Conservation (phyloP, 2,888 invertebrate species). For the Diloba caeruleocephala region DNA sequence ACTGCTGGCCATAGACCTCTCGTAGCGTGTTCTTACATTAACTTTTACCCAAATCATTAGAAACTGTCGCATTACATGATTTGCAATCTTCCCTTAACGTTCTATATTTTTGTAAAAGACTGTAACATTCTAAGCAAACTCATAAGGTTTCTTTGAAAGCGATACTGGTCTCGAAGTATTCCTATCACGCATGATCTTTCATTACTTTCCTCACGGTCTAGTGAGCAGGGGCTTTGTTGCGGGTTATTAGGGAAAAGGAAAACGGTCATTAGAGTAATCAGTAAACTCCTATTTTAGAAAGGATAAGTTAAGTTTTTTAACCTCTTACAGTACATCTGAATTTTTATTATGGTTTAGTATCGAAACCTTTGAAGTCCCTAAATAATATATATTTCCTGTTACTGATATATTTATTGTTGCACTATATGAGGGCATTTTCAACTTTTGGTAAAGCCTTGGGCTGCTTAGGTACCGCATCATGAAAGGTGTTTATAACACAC, state of each 20-base stretch:
- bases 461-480: too few species aligned
- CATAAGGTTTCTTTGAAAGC: slow-evolving; percentile 33
- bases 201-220: slow-evolving; percentile 69
- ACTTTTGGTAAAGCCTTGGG: too few species aligned
- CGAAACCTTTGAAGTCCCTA: too few species aligned
- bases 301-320: slow-evolving; percentile 27
- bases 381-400: too few species aligned
- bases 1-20: too few species aligned
- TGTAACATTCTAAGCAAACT: slow-evolving; percentile 21
- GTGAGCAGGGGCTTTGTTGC: slow-evolving; percentile 61
- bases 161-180: slow-evolving; percentile 43
- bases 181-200: slow-evolving; percentile 71
- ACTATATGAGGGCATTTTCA: too few species aligned
- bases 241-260: slow-evolving; percentile 55
- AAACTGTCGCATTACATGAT: slow-evolving; percentile 25
- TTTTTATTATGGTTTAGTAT: too few species aligned
- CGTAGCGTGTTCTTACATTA: slow-evolving; percentile 22
- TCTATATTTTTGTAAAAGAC: slow-evolving; percentile 38
- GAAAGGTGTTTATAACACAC: too few species aligned
- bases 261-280: slow-evolving; percentile 50
- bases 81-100: slow-evolving; percentile 22
- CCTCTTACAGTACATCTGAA: too few species aligned
- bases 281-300: too few species aligned
- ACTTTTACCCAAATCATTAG: slow-evolving; percentile 6
- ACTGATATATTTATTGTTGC: too few species aligned